Base-by-base conservation (phyloP, 2,797 vertebrate genomes). In the Sarcoramphus papa region DNA sequence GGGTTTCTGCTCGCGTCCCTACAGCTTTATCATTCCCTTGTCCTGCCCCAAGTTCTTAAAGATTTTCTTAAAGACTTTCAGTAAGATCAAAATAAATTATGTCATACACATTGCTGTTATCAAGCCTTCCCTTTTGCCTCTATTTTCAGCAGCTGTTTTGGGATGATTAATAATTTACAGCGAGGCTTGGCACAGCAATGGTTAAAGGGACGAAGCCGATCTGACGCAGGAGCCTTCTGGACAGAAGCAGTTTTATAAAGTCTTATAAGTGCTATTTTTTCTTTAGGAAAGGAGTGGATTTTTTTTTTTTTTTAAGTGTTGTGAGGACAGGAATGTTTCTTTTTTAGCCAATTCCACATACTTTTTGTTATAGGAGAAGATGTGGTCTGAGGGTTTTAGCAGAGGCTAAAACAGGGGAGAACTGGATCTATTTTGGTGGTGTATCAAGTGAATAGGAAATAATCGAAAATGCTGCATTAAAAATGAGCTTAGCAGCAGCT, bases 291-390 rank as follows among this genome's bases (percentile, higher is more conserved):
- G n/a, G 25, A 92, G 88, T 62, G 47, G 53, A 60, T 62, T 88
- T 85, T 88, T 68, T 30, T 22, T 65, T 59, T 80, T 94, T 76
- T 93, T 69, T 3, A 67, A 96, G 88, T 94, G 95, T 97, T 97
- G 92, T 90, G 95, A 97, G 95, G 97, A 94, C 68, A 96, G 95
- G 96, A 97, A 97, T 96, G 94, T 95, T 94, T 94, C 91, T 78
- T 62, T 96, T 97, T 95, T 90, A 83, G 97, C 97, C 97, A 97
- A 89, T 95, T 97, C 95, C 79, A 96, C 96, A 96, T 97, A 97
- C 85, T 97, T 97, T 95, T 96, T 95, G 97, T 97, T 95, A 96
- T 77, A 95, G 89, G 95, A 96, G 97, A 97, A 96, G 93, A 96
- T 93, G 93, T 73, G 91, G 95, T 95, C 92, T 96, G 94, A 97